phyloP scores from a whole-genome alignment of 2,888 invertebrate genomes.

The Heliconius ethilla region DNA sequence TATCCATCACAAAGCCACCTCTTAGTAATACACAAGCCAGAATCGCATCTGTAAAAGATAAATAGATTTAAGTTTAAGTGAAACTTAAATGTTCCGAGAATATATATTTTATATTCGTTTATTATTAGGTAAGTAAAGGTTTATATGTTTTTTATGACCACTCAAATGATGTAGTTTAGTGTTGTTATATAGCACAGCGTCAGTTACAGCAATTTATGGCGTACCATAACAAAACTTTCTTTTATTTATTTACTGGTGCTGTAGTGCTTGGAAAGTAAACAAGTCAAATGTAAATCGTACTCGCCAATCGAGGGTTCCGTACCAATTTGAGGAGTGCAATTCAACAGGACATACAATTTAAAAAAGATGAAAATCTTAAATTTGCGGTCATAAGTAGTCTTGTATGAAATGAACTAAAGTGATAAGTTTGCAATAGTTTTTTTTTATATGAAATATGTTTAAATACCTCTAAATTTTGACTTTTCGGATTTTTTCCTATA shows the following conservation, averaged over 20 bases:
- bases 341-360: no score
- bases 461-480: no score
- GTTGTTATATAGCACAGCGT: background rate
- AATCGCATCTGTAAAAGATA: conserved; percentile 59
- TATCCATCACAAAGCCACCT: conserved; percentile 78
- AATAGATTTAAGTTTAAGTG: background rate
- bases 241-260: conserved; percentile 1
- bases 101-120: background rate
- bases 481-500: no score
- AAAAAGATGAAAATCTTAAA: no score
- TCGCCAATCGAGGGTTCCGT: no score
- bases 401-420: no score
- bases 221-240: conserved; percentile 2
- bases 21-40: conserved; percentile 68
- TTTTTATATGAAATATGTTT: no score
- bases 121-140: conserved; percentile 8
- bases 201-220: background rate
- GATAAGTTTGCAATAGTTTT: no score
- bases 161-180: background rate
- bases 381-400: no score
- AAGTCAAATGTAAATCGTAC: no score
- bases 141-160: conserved; percentile 14
- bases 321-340: no score
- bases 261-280: background rate
- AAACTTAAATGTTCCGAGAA: background rate